Evolutionary conservation across 2,113 vertebrate species (phyloP), one percentile per base, ranked within the genome.

Genomic region (Gorsachius goisagi): DNA sequence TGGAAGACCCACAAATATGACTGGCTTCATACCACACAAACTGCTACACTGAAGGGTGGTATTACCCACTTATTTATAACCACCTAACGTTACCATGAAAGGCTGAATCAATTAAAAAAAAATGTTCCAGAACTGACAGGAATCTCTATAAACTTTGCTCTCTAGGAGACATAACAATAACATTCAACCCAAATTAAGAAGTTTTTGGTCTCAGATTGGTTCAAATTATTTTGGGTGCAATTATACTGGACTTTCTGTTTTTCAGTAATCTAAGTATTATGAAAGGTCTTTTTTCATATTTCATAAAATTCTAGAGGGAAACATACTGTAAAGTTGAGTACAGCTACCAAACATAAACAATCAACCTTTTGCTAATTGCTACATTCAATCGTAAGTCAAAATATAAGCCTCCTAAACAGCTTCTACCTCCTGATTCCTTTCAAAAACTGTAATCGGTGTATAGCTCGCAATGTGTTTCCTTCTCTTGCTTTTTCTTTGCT

Each of bases 21-120:
- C 62, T 91, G 81, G 68, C 62, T 89, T 92, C 83, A 76, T 88
- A 89, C 84, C 85, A 93, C 87, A 96, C 74, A 87, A 96, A 95
- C 45, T 90, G 89, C 83, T 95, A 23, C 16, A 52, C 56, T 88
- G 45, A 88, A 95, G 85, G 86, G 72, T 94, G 87, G 88, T 92
- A 72, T 93, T 95, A 96, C 53, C 68, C 83, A 95, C 73, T 87
- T 97, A 94, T 90, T 96, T 95, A 95, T 92, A 96, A 94, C 75
- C 47, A 92, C 37, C 35, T 96, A 84, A 89, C 19, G 55, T 92
- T 89, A 83, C 74, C 78, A 86, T 89, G 66, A 82, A 93, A 92
- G 73, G 80, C 44, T 96, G 84, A 95, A 91, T 89, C 55, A 92
- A 91, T 93, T 84, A 9, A 60, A 89, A 90, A 93, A 66, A 83